phyloP scores from a whole-genome alignment of 1,140 invertebrate genomes.

The Drosophila simulans region DNA sequence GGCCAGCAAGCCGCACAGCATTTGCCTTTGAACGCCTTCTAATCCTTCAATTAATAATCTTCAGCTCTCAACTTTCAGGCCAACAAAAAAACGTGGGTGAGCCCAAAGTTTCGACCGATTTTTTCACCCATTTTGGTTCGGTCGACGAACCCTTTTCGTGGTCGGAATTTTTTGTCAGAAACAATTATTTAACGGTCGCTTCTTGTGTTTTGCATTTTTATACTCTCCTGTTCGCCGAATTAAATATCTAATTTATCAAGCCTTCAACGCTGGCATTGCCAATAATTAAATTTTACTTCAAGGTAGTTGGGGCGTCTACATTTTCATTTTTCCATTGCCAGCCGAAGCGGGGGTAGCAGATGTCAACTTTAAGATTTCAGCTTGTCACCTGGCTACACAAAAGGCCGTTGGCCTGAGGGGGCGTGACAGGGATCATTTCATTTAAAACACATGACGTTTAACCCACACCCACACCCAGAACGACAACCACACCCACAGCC shows the following conservation, averaged over 20 bases:
- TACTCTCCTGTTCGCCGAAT: constrained; percentile 32
- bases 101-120: constrained; percentile 51
- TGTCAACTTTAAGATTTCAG: constrained; percentile 55
- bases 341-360: background rate
- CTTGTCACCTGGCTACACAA: constrained; percentile 63
- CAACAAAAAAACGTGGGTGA: constrained; percentile 15
- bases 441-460: constrained; percentile 70
- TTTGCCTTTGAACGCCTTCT: constrained; percentile 68
- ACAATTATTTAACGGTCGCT: constrained; percentile 71
- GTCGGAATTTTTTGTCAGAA: constrained; percentile 59
- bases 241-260: constrained; percentile 76
- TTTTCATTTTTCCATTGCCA: background rate
- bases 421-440: constrained; percentile 55
- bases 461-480: background rate
- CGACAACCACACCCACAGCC: background rate
- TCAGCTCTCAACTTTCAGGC: constrained; percentile 59
- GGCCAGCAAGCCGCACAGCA: constrained; percentile 37
- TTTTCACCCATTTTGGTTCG: constrained; percentile 5
- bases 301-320: background rate
- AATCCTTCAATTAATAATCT: constrained; percentile 83
- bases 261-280: constrained; percentile 23
- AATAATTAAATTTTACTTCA: constrained; percentile 48
- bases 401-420: constrained; percentile 12
- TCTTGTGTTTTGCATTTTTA: constrained; percentile 21
- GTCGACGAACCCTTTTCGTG: constrained; percentile 69